Base-by-base conservation (phyloP, 2,888 invertebrate species). In the Xylocampa areola region DNA sequence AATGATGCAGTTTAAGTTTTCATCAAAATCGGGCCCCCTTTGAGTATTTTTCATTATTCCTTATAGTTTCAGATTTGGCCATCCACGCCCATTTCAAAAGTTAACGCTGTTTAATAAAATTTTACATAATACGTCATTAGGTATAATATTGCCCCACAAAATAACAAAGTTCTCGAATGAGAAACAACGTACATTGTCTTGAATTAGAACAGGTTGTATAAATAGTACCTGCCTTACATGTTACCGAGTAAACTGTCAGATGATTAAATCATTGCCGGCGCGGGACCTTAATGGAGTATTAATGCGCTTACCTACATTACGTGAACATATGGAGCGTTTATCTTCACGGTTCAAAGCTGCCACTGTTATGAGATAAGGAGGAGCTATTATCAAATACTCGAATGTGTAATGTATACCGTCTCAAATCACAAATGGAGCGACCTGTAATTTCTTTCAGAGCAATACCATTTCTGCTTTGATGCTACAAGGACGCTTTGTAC, bases 191-290 rank as follows among this genome's bases (percentile, higher is more conserved):
- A 45, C 37, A 37, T 52, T 68, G 45, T 44, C 30, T 54, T 6
- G 7, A 40, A 48, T 44, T 45, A 29, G 7, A 17, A 11, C 17
- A 8, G 6, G 16, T 25, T 0, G 14, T 13, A n/a, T 16, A 25
- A 54, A 44, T 45, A 27, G 27, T 66, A 25, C 16, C 10, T 64
- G 65, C 32, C 25, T 49, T 21, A 55, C 47, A 33, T 30, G 32
- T n/a, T n/a, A n/a, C n/a, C n/a, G n/a, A n/a, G n/a, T 44, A 65
- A 49, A 55, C 40, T 49, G 57, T 14, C n/a, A 33, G 16, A 27
- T 65, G 50, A 65, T 65, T 71, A 57, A 65, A 71, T 71, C 29
- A 71, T 71, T 71, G 47, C 67, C 33, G n/a, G 17, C 49, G 16
- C 6, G 13, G 11, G 33, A 49, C 13, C 29, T 21, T 65, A 65